Percentiles rank a stretch among this genome's conserved stretches.
Conservation (phyloP, 1,140 invertebrate genomes). For the Limonius californicus region DNA sequence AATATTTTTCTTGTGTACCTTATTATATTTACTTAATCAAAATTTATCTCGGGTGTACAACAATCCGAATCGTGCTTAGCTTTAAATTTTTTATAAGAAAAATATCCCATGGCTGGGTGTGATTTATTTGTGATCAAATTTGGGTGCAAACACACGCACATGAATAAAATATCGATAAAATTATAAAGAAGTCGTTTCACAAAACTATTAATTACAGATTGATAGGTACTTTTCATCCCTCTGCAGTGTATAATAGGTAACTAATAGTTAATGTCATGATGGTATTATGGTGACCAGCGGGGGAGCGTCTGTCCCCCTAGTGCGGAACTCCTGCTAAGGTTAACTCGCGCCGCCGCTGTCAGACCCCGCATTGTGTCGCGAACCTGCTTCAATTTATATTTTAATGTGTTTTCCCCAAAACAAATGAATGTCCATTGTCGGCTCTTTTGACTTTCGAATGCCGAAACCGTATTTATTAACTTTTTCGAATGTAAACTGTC, state of each 20-base stretch:
- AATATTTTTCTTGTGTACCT: background rate
- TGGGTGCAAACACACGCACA: background rate
- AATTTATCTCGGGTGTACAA: too few species aligned
- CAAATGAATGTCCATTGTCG: constrained; percentile 45
- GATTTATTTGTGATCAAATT: too few species aligned
- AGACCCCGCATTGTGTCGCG: constrained; percentile 42
- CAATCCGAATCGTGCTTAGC: too few species aligned
- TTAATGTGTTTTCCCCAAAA: constrained; percentile 46
- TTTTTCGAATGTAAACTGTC: constrained; percentile 42
- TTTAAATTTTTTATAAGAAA: too few species aligned
- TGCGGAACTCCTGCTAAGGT: constrained; percentile 24
- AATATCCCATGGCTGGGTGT: too few species aligned
- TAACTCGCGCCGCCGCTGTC: constrained; percentile 22
- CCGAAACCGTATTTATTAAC: constrained; percentile 39
- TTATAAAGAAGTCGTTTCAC: constrained; percentile 25
- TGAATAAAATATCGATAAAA: constrained; percentile 1
- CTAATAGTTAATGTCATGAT: constrained; percentile 42
- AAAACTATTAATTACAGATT: constrained; percentile 40
- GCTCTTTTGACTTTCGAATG: constrained; percentile 39
- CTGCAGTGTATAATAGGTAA: constrained; percentile 36
- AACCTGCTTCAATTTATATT: constrained; percentile 45
- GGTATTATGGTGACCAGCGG: constrained; percentile 32
- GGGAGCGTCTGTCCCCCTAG: constrained; percentile 26
- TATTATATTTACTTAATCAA: too few species aligned
- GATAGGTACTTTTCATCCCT: constrained; percentile 36